phyloP scores from a whole-genome alignment of 64 coral and sea anemone species.

The Cladopsammia gracilis region DNA sequence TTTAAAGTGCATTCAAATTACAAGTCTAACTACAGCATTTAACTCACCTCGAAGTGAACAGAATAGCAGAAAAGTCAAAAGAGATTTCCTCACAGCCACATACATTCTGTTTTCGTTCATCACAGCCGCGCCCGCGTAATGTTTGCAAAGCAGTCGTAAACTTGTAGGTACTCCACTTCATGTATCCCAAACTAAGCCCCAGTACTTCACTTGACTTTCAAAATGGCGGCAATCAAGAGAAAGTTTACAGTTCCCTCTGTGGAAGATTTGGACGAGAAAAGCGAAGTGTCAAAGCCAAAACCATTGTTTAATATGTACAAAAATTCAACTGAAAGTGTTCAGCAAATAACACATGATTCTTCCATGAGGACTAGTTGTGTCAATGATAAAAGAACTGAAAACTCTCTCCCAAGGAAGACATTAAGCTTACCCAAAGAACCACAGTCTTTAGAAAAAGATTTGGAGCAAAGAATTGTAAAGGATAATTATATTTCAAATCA shows the following conservation, averaged over 20 bases:
- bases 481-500: not conserved
- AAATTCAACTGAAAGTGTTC: conserved; percentile 4
- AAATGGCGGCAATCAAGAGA: conserved; percentile 68
- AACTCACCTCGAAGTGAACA: conserved; percentile 32
- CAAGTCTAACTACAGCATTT: not conserved
- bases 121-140: conserved; percentile 1
- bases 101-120: not conserved
- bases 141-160: not conserved
- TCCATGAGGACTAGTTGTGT: not conserved
- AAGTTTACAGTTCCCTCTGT: conserved; percentile 77
- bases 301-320: conserved; percentile 38
- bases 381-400: not conserved
- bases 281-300: conserved; percentile 23
- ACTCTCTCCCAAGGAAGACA: not conserved
- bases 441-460: not conserved
- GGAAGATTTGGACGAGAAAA: conserved; percentile 76
- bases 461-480: not conserved
- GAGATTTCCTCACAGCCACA: not conserved
- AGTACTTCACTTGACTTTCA: conserved; percentile 21
- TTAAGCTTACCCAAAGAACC: not conserved
- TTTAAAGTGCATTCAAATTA: too few species aligned
- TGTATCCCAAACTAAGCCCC: not conserved
- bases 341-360: not conserved
- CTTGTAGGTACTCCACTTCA: too few species aligned
- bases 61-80: conserved; percentile 6